Evolutionary conservation across 2,888 invertebrate genomes (phyloP), one percentile per base, ranked within the genome.

Genomic region (Cheilosia variabilis): DNA sequence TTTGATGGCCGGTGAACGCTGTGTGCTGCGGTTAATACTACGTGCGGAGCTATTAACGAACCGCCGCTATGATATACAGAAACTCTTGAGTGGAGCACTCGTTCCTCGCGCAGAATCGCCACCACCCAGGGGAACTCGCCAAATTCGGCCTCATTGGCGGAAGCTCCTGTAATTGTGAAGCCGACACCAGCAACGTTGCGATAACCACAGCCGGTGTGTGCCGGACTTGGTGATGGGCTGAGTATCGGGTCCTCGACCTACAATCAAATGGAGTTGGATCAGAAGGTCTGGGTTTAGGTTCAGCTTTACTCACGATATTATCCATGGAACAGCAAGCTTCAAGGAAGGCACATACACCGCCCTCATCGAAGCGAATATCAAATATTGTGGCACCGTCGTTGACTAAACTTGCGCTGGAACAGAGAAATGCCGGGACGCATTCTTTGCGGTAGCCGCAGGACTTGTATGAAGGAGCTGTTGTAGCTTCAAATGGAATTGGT

Each of bases 61-160:
- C 96, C 97, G 0, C 97, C 97, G 50, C 97, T 97, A 17, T 96
- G 94, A 90, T 96, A 97, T 6, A 94, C 93, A 88, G 93, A 94
- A 50, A 94, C 22, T 22, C 63, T 90, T 89, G 93, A 94, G 88
- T 93, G 92, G 0, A 47, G 17, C 92, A 92, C 0, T 92, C 90
- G 0, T 84, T 94, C 94, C 81, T 94, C 93, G 68, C 93, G 93
- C 15, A 96, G 91, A 37, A 96, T 92, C 0, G 96, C 96, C 0
- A 95, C 94, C 95, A 96, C 96, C 97, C 97, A 97, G 0, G 97
- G 96, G 90, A 96, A 96, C 91, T 97, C 97, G 0, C 95, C 96
- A 87, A 95, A 96, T 88, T 95, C 94, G 0, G 94, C 93, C 89
- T 96, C 96, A 27, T 94, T 93, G 79, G 95, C 93, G 0, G 89